Evolutionary conservation across 2,888 invertebrate genomes (phyloP).

Genomic region (Physocephala rufipes): DNA sequence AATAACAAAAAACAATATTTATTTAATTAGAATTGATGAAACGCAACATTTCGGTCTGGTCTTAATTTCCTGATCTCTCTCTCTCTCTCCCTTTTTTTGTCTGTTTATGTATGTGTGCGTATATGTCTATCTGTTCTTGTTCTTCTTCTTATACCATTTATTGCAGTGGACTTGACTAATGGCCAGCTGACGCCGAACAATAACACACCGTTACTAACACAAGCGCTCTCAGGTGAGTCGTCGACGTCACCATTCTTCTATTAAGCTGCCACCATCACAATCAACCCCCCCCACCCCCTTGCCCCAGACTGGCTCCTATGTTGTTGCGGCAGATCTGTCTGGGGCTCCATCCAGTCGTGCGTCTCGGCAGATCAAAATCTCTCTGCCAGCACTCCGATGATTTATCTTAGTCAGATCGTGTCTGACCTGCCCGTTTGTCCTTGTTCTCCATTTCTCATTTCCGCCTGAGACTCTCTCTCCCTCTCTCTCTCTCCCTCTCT

Average conservation of each 20-base stretch:
- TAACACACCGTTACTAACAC: slow-evolving; percentile 94
- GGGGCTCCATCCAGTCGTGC: too few species aligned
- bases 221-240: slow-evolving; percentile 90
- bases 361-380: background rate
- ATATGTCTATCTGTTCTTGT: slow-evolving; percentile 51
- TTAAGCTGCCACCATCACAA: slow-evolving; percentile 35
- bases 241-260: slow-evolving; percentile 1
- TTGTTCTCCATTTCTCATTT: slow-evolving; percentile 12
- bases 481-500: background rate
- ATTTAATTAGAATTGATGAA: slow-evolving; percentile 41
- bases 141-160: slow-evolving; percentile 53
- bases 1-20: slow-evolving; percentile 21
- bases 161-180: slow-evolving; percentile 94
- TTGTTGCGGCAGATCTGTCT: too few species aligned
- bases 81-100: slow-evolving; percentile 36
- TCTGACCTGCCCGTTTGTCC: background rate
- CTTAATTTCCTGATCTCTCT: slow-evolving; percentile 37
- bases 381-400: slow-evolving; percentile 7
- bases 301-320: too few species aligned
- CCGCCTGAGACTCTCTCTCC: background rate
- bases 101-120: slow-evolving; percentile 29
- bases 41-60: slow-evolving; percentile 26
- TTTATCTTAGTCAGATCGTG: slow-evolving; percentile 27
- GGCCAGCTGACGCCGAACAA: slow-evolving; percentile 96
- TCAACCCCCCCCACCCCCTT: background rate